Evolutionary conservation across 2,888 invertebrate genomes (phyloP), one percentile per base, ranked within the genome.

Genomic region (Rotaria macrura): DNA sequence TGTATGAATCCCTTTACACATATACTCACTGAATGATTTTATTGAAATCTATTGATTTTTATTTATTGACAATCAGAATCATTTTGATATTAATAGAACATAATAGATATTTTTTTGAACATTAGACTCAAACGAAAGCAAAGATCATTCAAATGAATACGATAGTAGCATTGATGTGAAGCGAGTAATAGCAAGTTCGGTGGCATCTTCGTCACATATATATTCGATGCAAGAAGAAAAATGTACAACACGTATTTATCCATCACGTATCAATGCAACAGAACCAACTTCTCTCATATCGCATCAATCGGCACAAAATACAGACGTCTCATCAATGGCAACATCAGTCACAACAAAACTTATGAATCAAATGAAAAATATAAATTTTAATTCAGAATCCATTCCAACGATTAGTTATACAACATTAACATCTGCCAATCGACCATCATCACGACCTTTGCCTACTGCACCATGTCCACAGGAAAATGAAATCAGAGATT

Each of bases 301-400:
- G 6, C 2, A 6, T n/a, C 34, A 14, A n/a, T 34, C 65, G 14
- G 34, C 14, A 65, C n/a, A 29, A 34, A n/a, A 65, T 34, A 17
- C 34, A 2, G 25, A 12, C 9, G 9, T 14, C 12, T 10, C n/a
- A 34, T 6, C 29, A 34, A 34, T n/a, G n/a, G 14, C 34, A 29
- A 34, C 65, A 65, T 65, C 65, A 65, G n/a, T 65, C 12, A 65
- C 65, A 65, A 65, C 65, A 10, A 65, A 65, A 65, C 65, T 65
- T 65, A 65, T 65, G 65, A 65, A 65, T 65, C 65, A 65, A 65
- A 65, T 65, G 65, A 65, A 65, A 6, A 65, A 65, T 65, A 14
- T 65, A 34, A 34, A 14, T 29, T 29, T 65, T n/a, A 1, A 29
- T n/a, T 34, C 65, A n/a, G 55, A n/a, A 55, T 10, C 55, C 9